Base-by-base conservation (phyloP, 2,888 invertebrate genomes). In the Mythimna vitellina region DNA sequence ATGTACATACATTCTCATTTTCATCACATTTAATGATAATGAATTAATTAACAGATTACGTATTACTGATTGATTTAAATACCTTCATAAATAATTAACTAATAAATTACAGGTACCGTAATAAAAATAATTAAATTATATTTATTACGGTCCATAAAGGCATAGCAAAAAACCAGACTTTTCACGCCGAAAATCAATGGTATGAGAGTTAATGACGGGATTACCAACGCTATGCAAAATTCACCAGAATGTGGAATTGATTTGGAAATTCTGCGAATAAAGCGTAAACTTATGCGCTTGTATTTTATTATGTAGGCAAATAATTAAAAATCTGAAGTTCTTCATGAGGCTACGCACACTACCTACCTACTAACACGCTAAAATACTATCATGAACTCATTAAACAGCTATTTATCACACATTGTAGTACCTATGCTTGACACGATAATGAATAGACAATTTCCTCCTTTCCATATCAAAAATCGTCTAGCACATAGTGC, bases 371-470 rank as follows among this genome's bases (percentile, higher is more conserved):
- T 46, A 46, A 46, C 1, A 46, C 17, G 17, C 54, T 46, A 61
- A 32, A 56, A 78, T 12, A 42, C 3, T 25, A 1, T 7, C n/a
- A 38, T 20, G 20, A 6, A 35, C 14, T 57, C 29, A n/a, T 12
- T 25, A 1, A 20, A 46, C 4, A 12, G 2, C 17, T 32, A 56
- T 46, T 53, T 38, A n/a, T 25, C 17, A 12, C 10, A 7, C 20
- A 35, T 20, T 42, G 42, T 42, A 42, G 3, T 35, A 35, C 12
- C 6, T 17, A 57, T n/a, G 14, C 74, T 12, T 12, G 66, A 73
- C 74, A 73, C 61, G 35, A 65, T 65, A 78, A 57, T 46, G 1
- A 54, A 38, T 49, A 32, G 2, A 32, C 3, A 35, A 38, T 64
- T 38, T 49, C 38, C 10, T 8, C 20, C 65, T 22, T 46, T 62